Conservation (phyloP, 2,888 invertebrate species). For the Protophormia terraenovae region DNA sequence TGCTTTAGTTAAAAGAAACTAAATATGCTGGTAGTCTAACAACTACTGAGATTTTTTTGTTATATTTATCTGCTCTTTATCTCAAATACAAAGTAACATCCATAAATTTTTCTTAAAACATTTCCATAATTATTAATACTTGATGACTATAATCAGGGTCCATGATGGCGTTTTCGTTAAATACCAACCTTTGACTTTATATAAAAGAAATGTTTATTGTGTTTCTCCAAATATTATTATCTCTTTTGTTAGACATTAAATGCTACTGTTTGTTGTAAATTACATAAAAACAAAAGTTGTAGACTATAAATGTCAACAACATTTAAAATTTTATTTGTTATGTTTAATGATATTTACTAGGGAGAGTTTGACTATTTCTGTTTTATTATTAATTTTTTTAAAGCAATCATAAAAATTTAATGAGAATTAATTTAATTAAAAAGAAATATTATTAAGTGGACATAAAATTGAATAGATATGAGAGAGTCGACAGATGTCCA, state of each 20-base stretch:
- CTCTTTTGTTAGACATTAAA: neutral
- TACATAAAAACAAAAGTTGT: neutral
- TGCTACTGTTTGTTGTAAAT: slow-evolving; percentile 30
- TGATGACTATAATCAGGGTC: neutral
- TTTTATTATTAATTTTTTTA: neutral
- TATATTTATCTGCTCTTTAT: neutral
- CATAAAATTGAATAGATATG: too few species aligned
- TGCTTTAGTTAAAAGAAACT: slow-evolving; percentile 5
- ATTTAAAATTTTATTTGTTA: slow-evolving; percentile 23
- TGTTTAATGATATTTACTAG: too few species aligned
- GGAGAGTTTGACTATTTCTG: neutral
- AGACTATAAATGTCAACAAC: slow-evolving; percentile 37
- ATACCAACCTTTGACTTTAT: slow-evolving; percentile 4
- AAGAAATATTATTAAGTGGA: too few species aligned
- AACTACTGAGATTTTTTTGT: neutral
- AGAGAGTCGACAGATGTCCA: too few species aligned
- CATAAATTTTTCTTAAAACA: neutral
- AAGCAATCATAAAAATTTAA: slow-evolving; percentile 2
- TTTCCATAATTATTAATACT: slow-evolving; percentile 42
- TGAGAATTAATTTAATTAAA: neutral
- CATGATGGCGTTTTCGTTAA: neutral
- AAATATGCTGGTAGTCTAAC: slow-evolving; percentile 19
- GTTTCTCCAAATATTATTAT: neutral
- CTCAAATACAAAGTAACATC: neutral
- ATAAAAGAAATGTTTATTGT: neutral